phyloP scores from a whole-genome alignment of 2,113 vertebrate species.

The Uria aalge region DNA sequence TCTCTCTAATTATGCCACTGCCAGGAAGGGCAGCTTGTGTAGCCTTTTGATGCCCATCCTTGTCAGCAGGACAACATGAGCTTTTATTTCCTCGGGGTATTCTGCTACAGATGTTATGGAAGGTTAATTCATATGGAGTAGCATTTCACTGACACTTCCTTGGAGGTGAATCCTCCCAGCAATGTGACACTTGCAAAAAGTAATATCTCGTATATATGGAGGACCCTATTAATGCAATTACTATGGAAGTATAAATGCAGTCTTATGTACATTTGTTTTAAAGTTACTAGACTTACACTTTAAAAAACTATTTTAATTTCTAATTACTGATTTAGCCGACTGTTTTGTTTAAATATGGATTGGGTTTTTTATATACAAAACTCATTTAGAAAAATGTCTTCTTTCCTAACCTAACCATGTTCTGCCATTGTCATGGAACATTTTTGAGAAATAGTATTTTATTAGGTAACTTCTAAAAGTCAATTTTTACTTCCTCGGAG shows the following conservation, averaged over 20 bases:
- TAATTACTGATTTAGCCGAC: not conserved
- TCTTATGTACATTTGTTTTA: not conserved
- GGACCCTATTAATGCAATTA: not conserved
- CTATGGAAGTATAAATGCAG: not conserved
- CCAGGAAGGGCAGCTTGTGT: not conserved
- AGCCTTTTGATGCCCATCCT: constrained; percentile 1
- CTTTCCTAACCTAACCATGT: not conserved
- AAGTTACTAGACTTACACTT: not conserved
- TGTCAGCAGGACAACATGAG: not conserved
- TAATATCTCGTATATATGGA: not conserved
- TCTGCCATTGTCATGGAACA: not conserved
- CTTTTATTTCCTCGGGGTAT: constrained; percentile 21
- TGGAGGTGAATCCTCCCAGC: not conserved
- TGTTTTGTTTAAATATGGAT: not conserved
- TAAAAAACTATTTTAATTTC: not conserved
- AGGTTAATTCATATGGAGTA: constrained; percentile 13
- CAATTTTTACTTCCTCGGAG: not conserved
- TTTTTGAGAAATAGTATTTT: not conserved
- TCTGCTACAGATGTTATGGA: not conserved
- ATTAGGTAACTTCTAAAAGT: not conserved
- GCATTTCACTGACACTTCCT: not conserved
- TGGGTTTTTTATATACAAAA: not conserved
- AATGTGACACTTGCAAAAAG: not conserved
- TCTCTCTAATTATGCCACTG: not conserved
- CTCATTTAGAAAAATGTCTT: not conserved